These are phyloP conservation scores for Colletes latitarsis DNA, from an alignment of 1,140 invertebrate genomes.

Conservation along the genomic window DNA sequence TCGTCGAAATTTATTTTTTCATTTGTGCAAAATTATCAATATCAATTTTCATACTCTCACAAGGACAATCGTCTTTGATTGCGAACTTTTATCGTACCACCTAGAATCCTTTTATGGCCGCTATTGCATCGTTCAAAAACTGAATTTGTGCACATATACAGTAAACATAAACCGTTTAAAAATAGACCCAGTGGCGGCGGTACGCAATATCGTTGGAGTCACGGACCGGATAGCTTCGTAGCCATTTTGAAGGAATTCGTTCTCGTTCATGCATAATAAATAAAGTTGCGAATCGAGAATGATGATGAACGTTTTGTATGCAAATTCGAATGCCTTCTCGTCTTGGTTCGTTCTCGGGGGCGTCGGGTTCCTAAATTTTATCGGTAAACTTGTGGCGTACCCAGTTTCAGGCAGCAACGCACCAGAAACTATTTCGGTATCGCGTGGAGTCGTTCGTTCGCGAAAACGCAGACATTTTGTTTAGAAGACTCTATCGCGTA, in stretches of 20 bases:
- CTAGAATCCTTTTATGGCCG: too few relatives aligned
- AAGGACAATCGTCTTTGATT: too few relatives aligned
- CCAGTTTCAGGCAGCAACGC: not conserved
- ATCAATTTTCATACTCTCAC: too few relatives aligned
- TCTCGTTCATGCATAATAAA: not conserved
- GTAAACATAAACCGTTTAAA: not conserved
- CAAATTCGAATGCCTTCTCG: not conserved
- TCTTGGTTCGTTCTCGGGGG: too few relatives aligned
- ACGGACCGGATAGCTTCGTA: not conserved
- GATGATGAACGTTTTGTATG: slow-evolving; percentile 17
- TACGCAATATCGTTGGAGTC: not conserved
- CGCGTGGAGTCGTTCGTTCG: too few relatives aligned
- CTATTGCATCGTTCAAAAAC: too few relatives aligned
- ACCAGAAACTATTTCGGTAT: not conserved
- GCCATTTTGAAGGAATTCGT: not conserved
- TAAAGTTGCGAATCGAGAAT: not conserved
- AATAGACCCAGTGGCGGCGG: too few relatives aligned
- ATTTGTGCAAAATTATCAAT: too few relatives aligned
- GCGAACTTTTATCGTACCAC: too few relatives aligned
- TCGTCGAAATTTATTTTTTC: too few relatives aligned
- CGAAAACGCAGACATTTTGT: not conserved
- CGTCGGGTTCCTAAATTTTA: slow-evolving; percentile 2
- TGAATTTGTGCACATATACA: too few relatives aligned
- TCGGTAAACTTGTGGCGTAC: not conserved
- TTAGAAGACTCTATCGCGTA: not conserved